These are phyloP conservation scores for Myoxocephalus aenaeus DNA, from an alignment of 2,797 vertebrate genomes.

Conservation along the genomic window DNA sequence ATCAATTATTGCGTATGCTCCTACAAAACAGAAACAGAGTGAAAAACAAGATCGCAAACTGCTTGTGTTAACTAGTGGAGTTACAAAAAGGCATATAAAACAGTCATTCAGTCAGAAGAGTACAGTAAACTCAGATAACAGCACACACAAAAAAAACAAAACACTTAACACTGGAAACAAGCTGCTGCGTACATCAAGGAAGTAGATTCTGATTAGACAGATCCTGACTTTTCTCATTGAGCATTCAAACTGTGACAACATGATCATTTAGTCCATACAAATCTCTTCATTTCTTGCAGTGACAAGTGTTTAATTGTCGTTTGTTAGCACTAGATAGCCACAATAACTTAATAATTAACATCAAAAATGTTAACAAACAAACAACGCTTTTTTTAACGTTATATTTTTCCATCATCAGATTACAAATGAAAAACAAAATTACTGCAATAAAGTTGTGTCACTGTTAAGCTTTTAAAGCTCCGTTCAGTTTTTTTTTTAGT, in stretches of 20 bases:
- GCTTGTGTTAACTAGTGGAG: not conserved
- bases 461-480: not conserved
- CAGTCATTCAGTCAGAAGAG: constrained; percentile 34
- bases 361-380: not conserved
- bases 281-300: not conserved
- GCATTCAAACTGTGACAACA: not conserved
- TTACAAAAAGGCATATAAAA: not conserved
- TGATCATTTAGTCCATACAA: not conserved
- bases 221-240: not conserved
- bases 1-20: not conserved
- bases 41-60: not conserved
- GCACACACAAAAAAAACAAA: not conserved
- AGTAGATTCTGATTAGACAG: not conserved
- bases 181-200: not conserved
- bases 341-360: constrained; percentile 7
- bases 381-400: not conserved
- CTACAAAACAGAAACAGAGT: not conserved
- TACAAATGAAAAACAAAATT: not conserved
- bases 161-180: not conserved
- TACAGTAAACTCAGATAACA: not conserved
- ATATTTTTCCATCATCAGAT: not conserved
- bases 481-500: not conserved
- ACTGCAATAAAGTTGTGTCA: not conserved
- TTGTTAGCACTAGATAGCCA: not conserved
- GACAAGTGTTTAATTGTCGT: not conserved